Evolutionary conservation across 2,888 invertebrate genomes (phyloP), one percentile per base, ranked within the genome.

Genomic region (Galeruca laticollis): DNA sequence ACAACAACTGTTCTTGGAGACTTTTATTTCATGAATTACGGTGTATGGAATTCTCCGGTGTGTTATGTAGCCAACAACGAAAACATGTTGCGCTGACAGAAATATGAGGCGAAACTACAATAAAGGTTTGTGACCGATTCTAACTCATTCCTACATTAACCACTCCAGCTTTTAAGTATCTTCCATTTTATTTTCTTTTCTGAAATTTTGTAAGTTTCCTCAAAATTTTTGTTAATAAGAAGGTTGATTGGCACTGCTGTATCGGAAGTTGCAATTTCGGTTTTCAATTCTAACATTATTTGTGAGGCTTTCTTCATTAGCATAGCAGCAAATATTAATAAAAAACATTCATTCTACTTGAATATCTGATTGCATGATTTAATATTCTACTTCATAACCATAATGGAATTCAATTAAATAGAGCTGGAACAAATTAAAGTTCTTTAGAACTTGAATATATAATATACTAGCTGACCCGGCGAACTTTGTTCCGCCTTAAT

Each of bases 71-170:
- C 81, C 78, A 78, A 79, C 63, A 77, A 80, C 81, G 83, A 83
- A 84, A 84, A 84, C 84, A 84, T 83, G 83, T 84, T 84, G 83
- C 83, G 78, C 79, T 78, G 84, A 83, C 83, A 84, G 84, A 84
- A 83, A 83, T 84, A 84, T 83, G 83, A 79, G 63, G 47, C 61
- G 68, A 56, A 61, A 77, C 81, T 74, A 79, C 75, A 72, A 76
- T 81, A 82, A 82, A 82, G 81, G 82, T 82, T 82, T 82, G 82
- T 79, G 82, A 82, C 82, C 82, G 82, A 82, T 82, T 82, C 15
- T 82, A 82, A 82, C 80, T 49, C 8, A 20, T 18, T 49, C 49
- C 15, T 51, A 51, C 13, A 10, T n/a, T n/a, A n/a, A 15, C 68
- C 68, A 62, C 37, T 63, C 59, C 68, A 43, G 51, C 68, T 47